Evolutionary conservation across 2,888 invertebrate species (phyloP).

Genomic region (Lasioglossum zephyrum): DNA sequence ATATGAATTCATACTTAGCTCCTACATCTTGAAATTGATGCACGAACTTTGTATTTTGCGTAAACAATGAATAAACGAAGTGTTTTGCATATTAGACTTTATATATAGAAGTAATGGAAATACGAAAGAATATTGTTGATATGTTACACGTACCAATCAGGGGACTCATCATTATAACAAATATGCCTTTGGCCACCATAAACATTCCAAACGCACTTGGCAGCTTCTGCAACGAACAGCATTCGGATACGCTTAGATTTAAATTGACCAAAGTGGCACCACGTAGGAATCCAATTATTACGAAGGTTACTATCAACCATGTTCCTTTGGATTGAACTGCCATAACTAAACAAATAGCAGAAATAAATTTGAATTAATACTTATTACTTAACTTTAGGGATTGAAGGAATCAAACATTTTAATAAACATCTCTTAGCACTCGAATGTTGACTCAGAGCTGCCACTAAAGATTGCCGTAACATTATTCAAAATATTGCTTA

Average conservation of each 20-base stretch:
- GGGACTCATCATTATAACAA: constrained; percentile 89
- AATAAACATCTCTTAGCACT: too few species aligned
- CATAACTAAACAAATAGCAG: constrained; percentile 86
- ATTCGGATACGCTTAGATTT: constrained; percentile 91
- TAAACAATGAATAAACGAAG: background rate
- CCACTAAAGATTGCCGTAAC: too few species aligned
- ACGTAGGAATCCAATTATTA: constrained; percentile 91
- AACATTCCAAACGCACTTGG: constrained; percentile 92
- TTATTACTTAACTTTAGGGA: too few species aligned
- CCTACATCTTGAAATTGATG: too few species aligned
- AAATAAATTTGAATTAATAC: background rate
- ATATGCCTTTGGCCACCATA: constrained; percentile 91
- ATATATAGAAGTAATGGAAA: background rate
- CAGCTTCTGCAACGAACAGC: constrained; percentile 89
- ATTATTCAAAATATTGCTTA: too few species aligned
- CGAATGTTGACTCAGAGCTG: too few species aligned
- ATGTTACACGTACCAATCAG: constrained; percentile 78
- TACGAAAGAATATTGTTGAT: background rate
- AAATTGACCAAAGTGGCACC: constrained; percentile 92
- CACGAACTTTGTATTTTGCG: background rate
- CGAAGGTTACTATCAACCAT: constrained; percentile 89
- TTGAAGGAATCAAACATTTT: too few species aligned
- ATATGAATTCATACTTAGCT: too few species aligned
- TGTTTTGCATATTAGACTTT: background rate
- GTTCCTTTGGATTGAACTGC: constrained; percentile 90